phyloP scores from a whole-genome alignment of 2,888 invertebrate species.

The Acrobasis suavella region DNA sequence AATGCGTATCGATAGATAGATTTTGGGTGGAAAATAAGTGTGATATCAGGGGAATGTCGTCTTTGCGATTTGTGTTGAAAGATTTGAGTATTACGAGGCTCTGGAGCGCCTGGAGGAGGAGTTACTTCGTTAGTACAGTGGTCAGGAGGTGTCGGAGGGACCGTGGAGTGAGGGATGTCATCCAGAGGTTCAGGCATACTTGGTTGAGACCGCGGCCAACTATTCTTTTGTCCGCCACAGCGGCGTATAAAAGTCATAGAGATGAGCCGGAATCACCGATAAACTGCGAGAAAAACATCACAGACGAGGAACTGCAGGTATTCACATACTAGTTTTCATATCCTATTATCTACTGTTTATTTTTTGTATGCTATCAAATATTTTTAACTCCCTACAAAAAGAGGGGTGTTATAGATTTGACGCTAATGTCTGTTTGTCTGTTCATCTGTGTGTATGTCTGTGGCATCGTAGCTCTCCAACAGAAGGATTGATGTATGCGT shows the following conservation, averaged over 20 bases:
- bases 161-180: slow-evolving; percentile 61
- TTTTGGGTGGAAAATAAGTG: slow-evolving; percentile 38
- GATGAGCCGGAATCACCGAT: slow-evolving; percentile 41
- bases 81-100: slow-evolving; percentile 59
- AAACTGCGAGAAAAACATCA: slow-evolving; percentile 54
- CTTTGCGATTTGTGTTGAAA: slow-evolving; percentile 55
- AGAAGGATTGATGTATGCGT: too few species aligned
- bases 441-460: too few species aligned
- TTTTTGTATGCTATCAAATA: too few species aligned
- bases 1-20: slow-evolving; percentile 46
- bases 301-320: slow-evolving; percentile 70
- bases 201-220: slow-evolving; percentile 61
- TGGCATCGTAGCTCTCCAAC: too few species aligned
- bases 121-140: slow-evolving; percentile 56
- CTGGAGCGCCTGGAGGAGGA: slow-evolving; percentile 65
- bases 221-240: slow-evolving; percentile 64
- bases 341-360: too few species aligned
- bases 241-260: slow-evolving; percentile 57
- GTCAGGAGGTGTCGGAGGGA: slow-evolving; percentile 63
- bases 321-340: neutral
- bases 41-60: slow-evolving; percentile 50
- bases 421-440: too few species aligned
- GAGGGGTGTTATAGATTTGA: too few species aligned
- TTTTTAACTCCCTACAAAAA: too few species aligned
- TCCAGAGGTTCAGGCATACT: slow-evolving; percentile 63